Percentiles rank a stretch among this genome's conserved stretches.
Evolutionary conservation across 2,797 vertebrate species (phyloP).

Genomic region (Catamblyrhynchus diadema): DNA sequence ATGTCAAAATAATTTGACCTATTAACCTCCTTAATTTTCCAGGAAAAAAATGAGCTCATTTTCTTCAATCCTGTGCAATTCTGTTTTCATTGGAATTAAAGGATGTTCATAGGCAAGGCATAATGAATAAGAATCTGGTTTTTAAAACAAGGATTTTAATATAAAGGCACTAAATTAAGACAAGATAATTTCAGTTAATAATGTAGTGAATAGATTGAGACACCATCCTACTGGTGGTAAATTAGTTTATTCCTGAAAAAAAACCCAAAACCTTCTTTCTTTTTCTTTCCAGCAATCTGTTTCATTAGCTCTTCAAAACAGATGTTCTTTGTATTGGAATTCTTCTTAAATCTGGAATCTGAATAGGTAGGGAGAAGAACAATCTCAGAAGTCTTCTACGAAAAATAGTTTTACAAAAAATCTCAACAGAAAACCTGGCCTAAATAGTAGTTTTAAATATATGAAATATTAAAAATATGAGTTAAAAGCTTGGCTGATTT

Average conservation of each 20-base stretch:
- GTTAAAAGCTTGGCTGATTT: background rate
- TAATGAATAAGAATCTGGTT: background rate
- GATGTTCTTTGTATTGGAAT: background rate
- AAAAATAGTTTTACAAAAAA: background rate
- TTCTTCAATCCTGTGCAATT: background rate
- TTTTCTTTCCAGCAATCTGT: accelerated
- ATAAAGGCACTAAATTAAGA: background rate
- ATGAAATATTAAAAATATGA: background rate
- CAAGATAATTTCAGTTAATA: background rate
- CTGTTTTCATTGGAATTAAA: background rate
- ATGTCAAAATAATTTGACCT: background rate
- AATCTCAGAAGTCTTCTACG: background rate
- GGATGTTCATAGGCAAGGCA: background rate
- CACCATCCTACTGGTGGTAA: background rate
- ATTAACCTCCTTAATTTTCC: background rate
- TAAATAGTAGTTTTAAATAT: background rate
- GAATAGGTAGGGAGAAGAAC: background rate
- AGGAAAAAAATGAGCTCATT: background rate
- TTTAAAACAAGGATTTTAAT: background rate
- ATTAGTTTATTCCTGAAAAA: background rate
- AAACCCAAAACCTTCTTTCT: accelerated
- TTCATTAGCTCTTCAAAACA: background rate
- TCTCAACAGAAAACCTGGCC: background rate
- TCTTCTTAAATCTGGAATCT: background rate
- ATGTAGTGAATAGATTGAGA: background rate